A percentile compares a stretch with the other conserved stretches of the same genome.
These are phyloP conservation scores for Ormyrus labotus DNA, from an alignment of 2,888 invertebrate species.

Conservation along the genomic window DNA sequence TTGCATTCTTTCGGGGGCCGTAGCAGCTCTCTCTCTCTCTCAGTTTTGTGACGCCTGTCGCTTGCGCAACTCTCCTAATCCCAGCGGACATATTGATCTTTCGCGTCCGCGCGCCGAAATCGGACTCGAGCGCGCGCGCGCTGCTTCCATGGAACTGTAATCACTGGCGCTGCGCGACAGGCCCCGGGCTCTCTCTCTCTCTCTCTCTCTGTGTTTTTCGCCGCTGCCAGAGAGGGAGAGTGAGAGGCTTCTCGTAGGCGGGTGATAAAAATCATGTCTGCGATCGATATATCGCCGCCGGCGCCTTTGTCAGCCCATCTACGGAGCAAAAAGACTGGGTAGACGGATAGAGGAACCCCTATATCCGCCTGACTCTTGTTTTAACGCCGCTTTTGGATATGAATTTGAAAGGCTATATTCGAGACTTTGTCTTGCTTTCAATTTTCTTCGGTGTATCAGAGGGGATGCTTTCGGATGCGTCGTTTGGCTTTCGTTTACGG, in stretches of 20 bases:
- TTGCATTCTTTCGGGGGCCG: not conserved
- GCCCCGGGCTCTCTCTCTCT: not conserved
- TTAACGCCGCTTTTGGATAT: too few relatives aligned
- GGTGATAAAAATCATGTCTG: constrained; percentile 21
- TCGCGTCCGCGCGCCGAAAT: not conserved
- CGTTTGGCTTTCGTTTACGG: too few relatives aligned
- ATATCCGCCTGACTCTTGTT: too few relatives aligned
- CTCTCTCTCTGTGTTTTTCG: not conserved
- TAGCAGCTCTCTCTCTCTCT: not conserved
- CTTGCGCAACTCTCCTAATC: constrained; percentile 27
- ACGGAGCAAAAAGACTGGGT: not conserved
- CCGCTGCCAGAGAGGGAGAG: too few relatives aligned
- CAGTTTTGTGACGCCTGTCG: constrained; percentile 15
- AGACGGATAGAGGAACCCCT: too few relatives aligned
- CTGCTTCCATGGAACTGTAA: not conserved
- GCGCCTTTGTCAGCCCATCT: not conserved
- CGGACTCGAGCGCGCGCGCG: not conserved
- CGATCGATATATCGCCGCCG: not conserved
- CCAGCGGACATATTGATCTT: constrained; percentile 36
- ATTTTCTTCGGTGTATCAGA: too few relatives aligned
- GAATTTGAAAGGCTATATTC: too few relatives aligned
- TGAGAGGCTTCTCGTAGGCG: not conserved
- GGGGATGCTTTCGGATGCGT: too few relatives aligned
- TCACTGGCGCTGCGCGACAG: not conserved
- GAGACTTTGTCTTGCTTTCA: too few relatives aligned